A percentile compares a stretch with the other conserved stretches of the same genome.
Conservation (phyloP, 2,113 vertebrate genomes). For the Gavialis gangeticus region DNA sequence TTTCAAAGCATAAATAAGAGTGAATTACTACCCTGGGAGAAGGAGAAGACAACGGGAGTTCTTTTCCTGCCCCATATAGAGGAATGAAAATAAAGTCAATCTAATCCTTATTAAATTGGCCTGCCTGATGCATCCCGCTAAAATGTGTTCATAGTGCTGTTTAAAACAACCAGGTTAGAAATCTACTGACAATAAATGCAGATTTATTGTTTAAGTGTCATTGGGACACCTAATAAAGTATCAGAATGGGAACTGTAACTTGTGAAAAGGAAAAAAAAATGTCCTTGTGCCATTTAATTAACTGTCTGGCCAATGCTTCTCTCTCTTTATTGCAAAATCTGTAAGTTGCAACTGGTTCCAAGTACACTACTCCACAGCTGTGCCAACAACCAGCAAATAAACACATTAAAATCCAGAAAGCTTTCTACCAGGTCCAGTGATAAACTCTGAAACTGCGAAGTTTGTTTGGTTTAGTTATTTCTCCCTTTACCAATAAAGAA, state of each 20-base stretch:
- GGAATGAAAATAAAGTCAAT: background rate
- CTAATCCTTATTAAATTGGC: conserved; percentile 19
- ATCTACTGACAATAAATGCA: conserved; percentile 40
- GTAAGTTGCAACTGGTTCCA: conserved; percentile 37
- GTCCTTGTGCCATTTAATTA: conserved; percentile 55
- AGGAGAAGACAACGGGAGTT: background rate
- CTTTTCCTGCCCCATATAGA: fast-evolving
- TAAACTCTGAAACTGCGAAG: background rate
- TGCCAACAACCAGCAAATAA: conserved; percentile 58
- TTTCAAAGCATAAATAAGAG: background rate
- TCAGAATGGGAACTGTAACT: conserved; percentile 48
- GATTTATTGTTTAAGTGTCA: background rate
- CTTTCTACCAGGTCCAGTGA: background rate
- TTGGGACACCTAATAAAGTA: background rate
- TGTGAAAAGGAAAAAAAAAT: background rate
- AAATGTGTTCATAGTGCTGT: conserved; percentile 49
- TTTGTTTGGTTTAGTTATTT: background rate
- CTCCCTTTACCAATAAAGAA: background rate
- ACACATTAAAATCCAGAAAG: conserved; percentile 14
- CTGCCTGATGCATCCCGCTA: conserved; percentile 16
- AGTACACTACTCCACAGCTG: background rate
- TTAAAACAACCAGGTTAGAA: conserved; percentile 50
- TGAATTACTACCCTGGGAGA: background rate
- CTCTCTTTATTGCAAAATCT: conserved; percentile 66
- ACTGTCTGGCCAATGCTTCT: conserved; percentile 49